Conservation (phyloP, 2,888 invertebrate species). For the Limnephilus marmoratus region DNA sequence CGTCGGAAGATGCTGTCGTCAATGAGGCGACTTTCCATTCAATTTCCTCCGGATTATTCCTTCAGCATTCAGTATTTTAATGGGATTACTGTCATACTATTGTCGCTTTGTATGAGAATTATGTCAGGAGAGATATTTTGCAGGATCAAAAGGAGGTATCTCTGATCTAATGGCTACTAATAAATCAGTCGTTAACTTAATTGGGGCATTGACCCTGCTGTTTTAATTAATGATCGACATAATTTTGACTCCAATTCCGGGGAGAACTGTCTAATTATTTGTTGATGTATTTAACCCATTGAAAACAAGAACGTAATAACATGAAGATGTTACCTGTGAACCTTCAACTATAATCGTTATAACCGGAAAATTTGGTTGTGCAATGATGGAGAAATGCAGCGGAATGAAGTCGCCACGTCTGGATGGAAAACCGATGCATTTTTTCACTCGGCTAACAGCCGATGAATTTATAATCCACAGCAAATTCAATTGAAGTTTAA, state of each 20-base stretch:
- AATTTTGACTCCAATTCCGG: not conserved
- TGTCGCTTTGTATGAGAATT: not conserved
- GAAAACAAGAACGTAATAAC: too few species aligned
- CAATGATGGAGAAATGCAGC: too few species aligned
- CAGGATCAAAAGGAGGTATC: not conserved
- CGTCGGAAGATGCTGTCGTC: conserved; percentile 10
- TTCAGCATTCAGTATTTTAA: conserved; percentile 2
- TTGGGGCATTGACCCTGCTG: not conserved
- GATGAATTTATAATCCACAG: too few species aligned
- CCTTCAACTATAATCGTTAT: too few species aligned
- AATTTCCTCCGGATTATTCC: conserved; percentile 20
- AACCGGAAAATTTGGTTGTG: too few species aligned
- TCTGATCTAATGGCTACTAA: not conserved
- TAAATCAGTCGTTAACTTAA: not conserved
- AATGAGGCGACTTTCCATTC: not conserved
- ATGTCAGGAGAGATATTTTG: not conserved
- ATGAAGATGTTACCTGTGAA: too few species aligned
- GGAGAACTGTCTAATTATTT: too few species aligned
- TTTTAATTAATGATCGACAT: not conserved
- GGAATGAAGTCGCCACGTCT: too few species aligned
- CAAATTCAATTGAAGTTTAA: too few species aligned
- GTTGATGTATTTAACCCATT: too few species aligned
- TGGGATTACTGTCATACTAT: conserved; percentile 7
- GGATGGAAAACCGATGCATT: too few species aligned
- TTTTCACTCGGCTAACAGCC: too few species aligned